Conservation (phyloP, 2,113 vertebrate species). For the Spermophilus dauricus region DNA sequence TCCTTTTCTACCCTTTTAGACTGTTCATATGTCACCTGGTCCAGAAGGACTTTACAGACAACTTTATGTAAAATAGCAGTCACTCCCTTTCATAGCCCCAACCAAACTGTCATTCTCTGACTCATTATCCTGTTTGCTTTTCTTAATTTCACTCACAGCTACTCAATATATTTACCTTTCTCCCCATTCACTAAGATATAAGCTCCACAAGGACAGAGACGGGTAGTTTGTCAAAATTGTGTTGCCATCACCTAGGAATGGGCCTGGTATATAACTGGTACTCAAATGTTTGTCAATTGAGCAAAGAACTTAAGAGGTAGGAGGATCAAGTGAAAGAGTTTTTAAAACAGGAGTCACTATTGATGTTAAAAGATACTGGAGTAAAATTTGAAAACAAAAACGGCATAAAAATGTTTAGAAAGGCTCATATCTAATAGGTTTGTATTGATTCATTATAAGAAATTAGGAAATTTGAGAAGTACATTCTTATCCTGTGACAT, state of each 20-base stretch:
- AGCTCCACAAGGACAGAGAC: not conserved
- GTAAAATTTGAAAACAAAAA: not conserved
- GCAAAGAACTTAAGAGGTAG: not conserved
- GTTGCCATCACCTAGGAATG: not conserved
- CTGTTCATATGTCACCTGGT: not conserved
- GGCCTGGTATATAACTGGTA: too few species aligned
- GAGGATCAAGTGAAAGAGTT: not conserved
- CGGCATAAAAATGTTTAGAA: not conserved
- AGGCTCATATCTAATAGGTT: not conserved
- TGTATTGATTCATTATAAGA: not conserved
- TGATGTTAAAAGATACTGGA: not conserved
- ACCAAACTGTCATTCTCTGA: not conserved
- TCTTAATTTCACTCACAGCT: not conserved
- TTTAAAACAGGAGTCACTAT: not conserved
- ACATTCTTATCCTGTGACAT: slow-evolving; percentile 38
- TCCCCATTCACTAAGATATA: not conserved
- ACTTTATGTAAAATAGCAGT: not conserved
- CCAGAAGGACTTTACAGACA: not conserved
- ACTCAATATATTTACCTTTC: not conserved
- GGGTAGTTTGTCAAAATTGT: slow-evolving; percentile 2
- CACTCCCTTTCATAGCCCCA: not conserved
- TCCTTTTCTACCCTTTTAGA: not conserved
- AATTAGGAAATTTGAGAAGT: not conserved
- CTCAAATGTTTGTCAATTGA: not conserved
- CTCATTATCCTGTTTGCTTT: not conserved